Percentiles rank a stretch among this genome's conserved stretches.
Conservation (phyloP, 2,797 vertebrate genomes). For the Acipenser transmontanus region DNA sequence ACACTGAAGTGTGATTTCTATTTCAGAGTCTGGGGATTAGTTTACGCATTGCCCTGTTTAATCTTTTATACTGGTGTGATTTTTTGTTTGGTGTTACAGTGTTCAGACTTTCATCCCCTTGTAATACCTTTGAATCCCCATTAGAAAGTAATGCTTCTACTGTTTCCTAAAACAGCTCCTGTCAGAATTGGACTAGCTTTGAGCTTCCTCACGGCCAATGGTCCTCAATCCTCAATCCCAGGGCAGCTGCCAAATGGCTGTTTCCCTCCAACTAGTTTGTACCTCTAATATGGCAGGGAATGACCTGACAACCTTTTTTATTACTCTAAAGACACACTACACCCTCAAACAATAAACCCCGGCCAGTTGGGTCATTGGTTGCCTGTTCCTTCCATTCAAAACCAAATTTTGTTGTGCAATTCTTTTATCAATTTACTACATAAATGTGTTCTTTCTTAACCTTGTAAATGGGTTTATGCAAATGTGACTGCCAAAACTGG, state of each 20-base stretch:
- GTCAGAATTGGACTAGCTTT: conserved; percentile 1
- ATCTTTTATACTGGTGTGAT: conserved; percentile 38
- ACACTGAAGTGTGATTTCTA: conserved; percentile 42
- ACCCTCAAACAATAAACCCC: too few species aligned
- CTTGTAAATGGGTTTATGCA: too few species aligned
- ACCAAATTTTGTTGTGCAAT: too few species aligned
- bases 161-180: conserved; percentile 29
- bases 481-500: too few species aligned
- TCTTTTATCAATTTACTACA: too few species aligned
- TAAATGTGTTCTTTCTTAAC: too few species aligned
- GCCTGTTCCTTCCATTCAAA: too few species aligned
- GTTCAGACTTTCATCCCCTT: conserved; percentile 46
- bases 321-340: too few species aligned
- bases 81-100: conserved; percentile 46
- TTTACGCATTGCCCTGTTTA: conserved; percentile 33
- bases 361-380: too few species aligned
- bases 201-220: not conserved
- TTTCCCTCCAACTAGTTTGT: too few species aligned
- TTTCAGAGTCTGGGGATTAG: conserved; percentile 44
- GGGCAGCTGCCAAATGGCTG: conserved; percentile 21
- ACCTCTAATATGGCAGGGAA: too few species aligned
- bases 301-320: too few species aligned
- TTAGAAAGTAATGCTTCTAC: conserved; percentile 38
- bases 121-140: conserved; percentile 50
- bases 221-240: conserved; percentile 12